Conservation (phyloP, 2,113 vertebrate species). For the Amia ocellicauda region DNA sequence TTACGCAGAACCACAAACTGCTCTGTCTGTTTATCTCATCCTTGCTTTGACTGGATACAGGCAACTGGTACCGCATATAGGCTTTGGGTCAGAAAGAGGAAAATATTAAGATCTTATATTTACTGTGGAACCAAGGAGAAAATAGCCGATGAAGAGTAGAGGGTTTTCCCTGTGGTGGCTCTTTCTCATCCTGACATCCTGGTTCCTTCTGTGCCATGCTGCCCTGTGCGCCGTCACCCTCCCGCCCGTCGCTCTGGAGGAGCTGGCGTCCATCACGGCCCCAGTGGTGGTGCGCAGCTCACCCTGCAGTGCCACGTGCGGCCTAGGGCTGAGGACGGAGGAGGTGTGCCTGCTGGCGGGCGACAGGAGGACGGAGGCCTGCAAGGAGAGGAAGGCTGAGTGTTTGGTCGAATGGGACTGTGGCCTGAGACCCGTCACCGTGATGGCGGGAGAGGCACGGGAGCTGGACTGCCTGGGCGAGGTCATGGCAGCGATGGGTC, state of each 20-base stretch:
- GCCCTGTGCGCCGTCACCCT: neutral
- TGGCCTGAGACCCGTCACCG: conserved; percentile 64
- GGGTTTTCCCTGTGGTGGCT: neutral
- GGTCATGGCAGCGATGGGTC: conserved; percentile 37
- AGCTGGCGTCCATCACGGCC: conserved; percentile 28
- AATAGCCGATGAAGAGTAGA: too few species aligned
- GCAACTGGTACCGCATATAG: too few species aligned
- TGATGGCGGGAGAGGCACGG: conserved; percentile 48
- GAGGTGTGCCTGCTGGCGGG: conserved; percentile 55
- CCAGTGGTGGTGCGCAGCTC: conserved; percentile 50
- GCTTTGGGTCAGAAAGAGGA: too few species aligned
- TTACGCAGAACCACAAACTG: too few species aligned
- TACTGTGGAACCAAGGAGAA: too few species aligned
- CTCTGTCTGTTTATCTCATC: too few species aligned
- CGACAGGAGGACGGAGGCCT: conserved; percentile 32
- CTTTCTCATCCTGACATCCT: neutral
- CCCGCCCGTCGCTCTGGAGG: conserved; percentile 15
- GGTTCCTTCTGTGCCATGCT: neutral
- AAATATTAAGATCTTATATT: too few species aligned
- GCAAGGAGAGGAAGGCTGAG: conserved; percentile 38
- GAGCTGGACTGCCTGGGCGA: conserved; percentile 67
- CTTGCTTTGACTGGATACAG: too few species aligned
- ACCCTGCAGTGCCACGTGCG: conserved; percentile 80
- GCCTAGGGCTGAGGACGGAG: conserved; percentile 71
- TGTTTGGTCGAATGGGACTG: conserved; percentile 73